These are phyloP conservation scores for Himantopus leucocephalus DNA, from an alignment of 2,113 vertebrate species.

Conservation along the genomic window DNA sequence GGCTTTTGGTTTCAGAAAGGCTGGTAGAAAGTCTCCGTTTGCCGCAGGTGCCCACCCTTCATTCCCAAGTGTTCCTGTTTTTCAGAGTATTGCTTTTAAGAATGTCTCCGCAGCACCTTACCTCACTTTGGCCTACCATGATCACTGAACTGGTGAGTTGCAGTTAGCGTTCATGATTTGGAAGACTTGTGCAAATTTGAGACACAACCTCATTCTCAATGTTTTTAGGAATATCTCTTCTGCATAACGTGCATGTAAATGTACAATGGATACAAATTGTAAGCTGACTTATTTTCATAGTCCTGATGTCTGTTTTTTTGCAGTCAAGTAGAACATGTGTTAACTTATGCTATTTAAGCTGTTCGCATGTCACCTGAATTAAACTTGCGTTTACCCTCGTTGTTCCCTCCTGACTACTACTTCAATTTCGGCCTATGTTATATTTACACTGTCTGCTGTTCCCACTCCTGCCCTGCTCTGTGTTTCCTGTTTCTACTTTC, in stretches of 20 bases:
- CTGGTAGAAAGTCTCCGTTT: slow-evolving; percentile 96
- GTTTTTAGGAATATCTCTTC: neutral
- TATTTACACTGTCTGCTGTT: neutral
- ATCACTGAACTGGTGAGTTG: slow-evolving; percentile 95
- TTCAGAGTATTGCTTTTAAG: slow-evolving; percentile 97
- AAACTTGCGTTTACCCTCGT: neutral
- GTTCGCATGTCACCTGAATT: neutral
- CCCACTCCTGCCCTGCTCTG: neutral
- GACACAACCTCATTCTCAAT: neutral
- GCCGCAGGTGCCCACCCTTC: slow-evolving; percentile 97
- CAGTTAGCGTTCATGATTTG: neutral
- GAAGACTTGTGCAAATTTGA: neutral
- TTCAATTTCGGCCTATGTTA: neutral
- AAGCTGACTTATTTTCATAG: neutral
- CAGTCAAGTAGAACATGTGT: neutral
- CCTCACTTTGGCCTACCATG: slow-evolving; percentile 98
- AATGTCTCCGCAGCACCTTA: slow-evolving; percentile 98
- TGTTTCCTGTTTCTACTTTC: neutral
- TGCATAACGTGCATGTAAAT: neutral
- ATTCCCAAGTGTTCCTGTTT: slow-evolving; percentile 99
- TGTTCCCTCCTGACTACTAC: neutral
- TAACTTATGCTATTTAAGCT: neutral
- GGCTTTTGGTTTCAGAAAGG: slow-evolving; percentile 85
- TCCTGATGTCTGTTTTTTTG: neutral
- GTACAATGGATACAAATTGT: neutral